Base-by-base conservation (phyloP, 2,113 vertebrate species). In the Corvus moneduloides region DNA sequence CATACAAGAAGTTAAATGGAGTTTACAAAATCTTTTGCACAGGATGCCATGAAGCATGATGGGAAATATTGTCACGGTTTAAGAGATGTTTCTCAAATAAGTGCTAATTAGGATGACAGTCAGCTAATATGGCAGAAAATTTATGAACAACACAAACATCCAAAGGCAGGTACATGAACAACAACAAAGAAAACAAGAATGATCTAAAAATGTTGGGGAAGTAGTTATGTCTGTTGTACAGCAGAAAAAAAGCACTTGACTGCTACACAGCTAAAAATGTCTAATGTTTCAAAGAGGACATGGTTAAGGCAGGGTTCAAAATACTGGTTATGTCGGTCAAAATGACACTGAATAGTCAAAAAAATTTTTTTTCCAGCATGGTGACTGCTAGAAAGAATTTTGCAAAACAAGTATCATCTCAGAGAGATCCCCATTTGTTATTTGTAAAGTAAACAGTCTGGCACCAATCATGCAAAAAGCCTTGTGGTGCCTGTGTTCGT, bases 281-380 rank as follows among this genome's bases (percentile, higher is more conserved):
- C 94, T 95, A 93, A 97, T 97, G 97, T 96, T 97, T 95, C 82
- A 86, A 89, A 91, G 96, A 97, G 94, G 82, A 94, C 97, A 98
- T 97, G 97, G 97, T 98, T 98, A 97, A 97, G 82, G 91, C 93
- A 97, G 98, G 98, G 98, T 97, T 98, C 98, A 98, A 98, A 96
- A 98, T 96, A 97, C 96, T 96, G 96, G 71, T 77, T 76, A 55
- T 30, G 68, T 87, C 27, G 49, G 90, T 96, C 73, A 94, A 84
- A 87, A 94, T 89, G 81, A 23, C 72, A 89, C 13, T 61, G 63
- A 91, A 35, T 23, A 49, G 55, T 49, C 61, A 39, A 41, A 12
- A 15, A 15, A 9, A 10, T 5, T 13, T 48, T 26, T 26, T 48
- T 32, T 4, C n/a, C 59, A 76, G 72, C 0, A 2, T 23, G 85